Evolutionary conservation across 1,140 invertebrate species (phyloP).

Genomic region (Drosophila kanapiae): DNA sequence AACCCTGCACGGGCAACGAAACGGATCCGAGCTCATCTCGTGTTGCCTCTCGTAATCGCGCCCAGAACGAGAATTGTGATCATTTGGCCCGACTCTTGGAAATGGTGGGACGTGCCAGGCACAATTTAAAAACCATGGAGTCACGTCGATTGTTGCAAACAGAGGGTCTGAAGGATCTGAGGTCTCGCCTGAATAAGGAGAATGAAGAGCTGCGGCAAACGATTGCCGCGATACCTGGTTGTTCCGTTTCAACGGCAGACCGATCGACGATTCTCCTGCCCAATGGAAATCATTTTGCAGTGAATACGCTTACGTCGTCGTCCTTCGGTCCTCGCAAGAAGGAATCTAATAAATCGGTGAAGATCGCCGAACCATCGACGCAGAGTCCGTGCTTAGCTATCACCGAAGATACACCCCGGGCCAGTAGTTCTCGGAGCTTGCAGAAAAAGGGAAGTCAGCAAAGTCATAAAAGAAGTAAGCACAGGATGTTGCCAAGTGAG

Average conservation of each 20-base stretch:
- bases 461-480: background rate
- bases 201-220: constrained; percentile 14
- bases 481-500: constrained; percentile 4
- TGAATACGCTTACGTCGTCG: too few species aligned
- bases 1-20: background rate
- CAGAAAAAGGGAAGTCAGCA: background rate
- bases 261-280: background rate
- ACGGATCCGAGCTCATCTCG: background rate
- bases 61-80: background rate
- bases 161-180: constrained; percentile 40
- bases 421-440: constrained; percentile 4
- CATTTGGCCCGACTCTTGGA: constrained; percentile 29
- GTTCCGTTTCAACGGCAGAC: background rate
- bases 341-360: constrained; percentile 7
- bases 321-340: background rate
- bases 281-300: too few species aligned
- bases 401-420: background rate
- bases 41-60: background rate
- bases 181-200: constrained; percentile 23
- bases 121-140: constrained; percentile 45
- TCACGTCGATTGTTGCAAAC: constrained; percentile 16
- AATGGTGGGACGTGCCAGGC: constrained; percentile 42
- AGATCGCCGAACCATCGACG: background rate
- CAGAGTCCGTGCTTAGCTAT: background rate
- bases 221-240: background rate